Base-by-base conservation (phyloP, 2,797 vertebrate species). In the Labroides dimidiatus region DNA sequence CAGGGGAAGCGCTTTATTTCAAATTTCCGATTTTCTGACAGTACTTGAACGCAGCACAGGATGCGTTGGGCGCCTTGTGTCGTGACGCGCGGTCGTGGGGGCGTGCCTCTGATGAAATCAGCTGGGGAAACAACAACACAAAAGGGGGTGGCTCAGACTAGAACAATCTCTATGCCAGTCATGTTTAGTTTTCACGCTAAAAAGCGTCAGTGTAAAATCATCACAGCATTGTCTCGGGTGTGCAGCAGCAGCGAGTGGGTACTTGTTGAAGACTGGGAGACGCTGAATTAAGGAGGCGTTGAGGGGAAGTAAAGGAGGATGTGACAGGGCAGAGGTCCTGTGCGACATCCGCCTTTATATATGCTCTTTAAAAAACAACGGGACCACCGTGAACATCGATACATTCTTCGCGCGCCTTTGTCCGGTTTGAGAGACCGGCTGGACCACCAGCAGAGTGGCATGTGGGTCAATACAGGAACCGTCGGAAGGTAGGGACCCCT, bases 381-480 rank as follows among this genome's bases (percentile, higher is more conserved):
- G 72, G 55, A 69, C 54, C 61, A 27, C 61, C 43, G 55, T 17
- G 20, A 69, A 43, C 65, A 23, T 56, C 30, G 45, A 65, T 27
- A 41, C 42, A 1, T 63, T 79, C 64, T 63, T 33, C 19, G 11
- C 41, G 60, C 64, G 54, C 45, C 81, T 83, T 60, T 81, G 83
- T 87, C 86, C 86, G 89, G 84, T 84, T 89, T 64, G 82, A 79
- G 74, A 68, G 85, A 84, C 88, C 79, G 84, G 93, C 86, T 64
- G 74, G 73, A 87, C 75, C 81, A 59, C 73, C 78, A 73, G 75
- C 87, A 69, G 77, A 87, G 90, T 93, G 94, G 93, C 93, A 95
- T 95, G 94, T 95, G 94, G 94, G 93, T 95, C 91, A 93, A 84
- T 85, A 91, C 93, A 83, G 93, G 90, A 90, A 91, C 91, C 85